A percentile compares a stretch with the other conserved stretches of the same genome.
These are phyloP conservation scores for Etheostoma spectabile DNA, from an alignment of 2,113 vertebrate species.

Conservation along the genomic window DNA sequence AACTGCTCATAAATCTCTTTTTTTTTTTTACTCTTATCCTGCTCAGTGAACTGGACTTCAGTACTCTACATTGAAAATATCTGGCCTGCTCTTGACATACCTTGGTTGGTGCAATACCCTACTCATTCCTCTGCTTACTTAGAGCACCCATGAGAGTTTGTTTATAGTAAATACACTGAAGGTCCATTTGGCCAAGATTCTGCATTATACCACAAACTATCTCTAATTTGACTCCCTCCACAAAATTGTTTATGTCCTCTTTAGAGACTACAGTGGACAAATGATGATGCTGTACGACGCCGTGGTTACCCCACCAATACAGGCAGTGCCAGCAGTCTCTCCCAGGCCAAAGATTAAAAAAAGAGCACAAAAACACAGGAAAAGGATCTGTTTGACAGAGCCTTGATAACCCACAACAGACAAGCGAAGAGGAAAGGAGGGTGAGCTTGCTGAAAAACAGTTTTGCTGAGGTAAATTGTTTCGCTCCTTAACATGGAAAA, in stretches of 20 bases:
- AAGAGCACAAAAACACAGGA: conserved; percentile 36
- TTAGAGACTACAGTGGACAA: background rate
- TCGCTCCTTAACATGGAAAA: background rate
- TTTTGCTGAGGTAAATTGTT: background rate
- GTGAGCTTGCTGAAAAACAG: conserved; percentile 8
- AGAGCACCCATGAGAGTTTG: background rate
- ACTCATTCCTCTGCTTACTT: background rate
- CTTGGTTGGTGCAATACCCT: background rate
- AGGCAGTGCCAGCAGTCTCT: background rate
- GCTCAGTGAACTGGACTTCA: background rate
- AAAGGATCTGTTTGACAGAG: conserved; percentile 9
- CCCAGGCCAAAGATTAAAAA: conserved; percentile 16
- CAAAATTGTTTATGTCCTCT: background rate
- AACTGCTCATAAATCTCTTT: background rate
- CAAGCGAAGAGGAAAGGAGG: conserved; percentile 14
- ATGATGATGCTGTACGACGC: background rate
- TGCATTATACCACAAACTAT: background rate
- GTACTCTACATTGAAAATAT: background rate
- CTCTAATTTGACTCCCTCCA: background rate
- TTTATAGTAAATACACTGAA: background rate
- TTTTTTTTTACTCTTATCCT: background rate
- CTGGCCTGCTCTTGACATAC: background rate
- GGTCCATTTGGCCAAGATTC: background rate
- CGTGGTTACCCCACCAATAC: background rate
- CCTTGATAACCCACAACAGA: conserved; percentile 10